Percentiles rank a stretch among this genome's conserved stretches.
These are phyloP conservation scores for Stenodema calcarata DNA, from an alignment of 2,888 invertebrate genomes.

Conservation along the genomic window DNA sequence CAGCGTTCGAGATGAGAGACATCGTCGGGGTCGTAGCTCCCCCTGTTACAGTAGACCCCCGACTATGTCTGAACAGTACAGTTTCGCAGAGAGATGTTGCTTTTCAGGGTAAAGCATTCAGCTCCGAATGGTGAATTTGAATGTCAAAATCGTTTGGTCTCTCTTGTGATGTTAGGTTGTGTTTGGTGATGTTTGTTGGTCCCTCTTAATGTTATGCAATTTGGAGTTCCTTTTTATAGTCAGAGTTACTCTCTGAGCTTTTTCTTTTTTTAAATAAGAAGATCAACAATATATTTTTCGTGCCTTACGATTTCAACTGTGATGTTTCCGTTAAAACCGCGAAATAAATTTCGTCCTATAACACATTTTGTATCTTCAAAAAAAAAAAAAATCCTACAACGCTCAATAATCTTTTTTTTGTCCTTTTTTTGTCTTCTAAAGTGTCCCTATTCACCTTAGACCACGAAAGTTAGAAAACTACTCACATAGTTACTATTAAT, in stretches of 20 bases:
- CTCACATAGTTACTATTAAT: too few species aligned
- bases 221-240: too few species aligned
- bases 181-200: too few species aligned
- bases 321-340: too few species aligned
- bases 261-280: neutral
- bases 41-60: too few species aligned
- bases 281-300: neutral
- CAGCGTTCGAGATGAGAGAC: neutral
- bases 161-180: too few species aligned
- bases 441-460: neutral
- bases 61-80: too few species aligned
- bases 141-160: too few species aligned
- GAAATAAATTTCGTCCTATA: neutral
- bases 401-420: neutral
- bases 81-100: neutral
- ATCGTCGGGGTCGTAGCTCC: neutral
- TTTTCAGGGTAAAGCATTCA: neutral
- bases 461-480: too few species aligned
- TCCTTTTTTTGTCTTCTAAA: neutral
- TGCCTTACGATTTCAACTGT: too few species aligned
- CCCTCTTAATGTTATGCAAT: too few species aligned
- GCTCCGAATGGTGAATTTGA: neutral
- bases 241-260: neutral
- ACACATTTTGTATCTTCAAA: neutral
- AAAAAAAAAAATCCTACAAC: neutral